phyloP scores from a whole-genome alignment of 2,797 vertebrate genomes.

The Lagocephalus sceleratus region DNA sequence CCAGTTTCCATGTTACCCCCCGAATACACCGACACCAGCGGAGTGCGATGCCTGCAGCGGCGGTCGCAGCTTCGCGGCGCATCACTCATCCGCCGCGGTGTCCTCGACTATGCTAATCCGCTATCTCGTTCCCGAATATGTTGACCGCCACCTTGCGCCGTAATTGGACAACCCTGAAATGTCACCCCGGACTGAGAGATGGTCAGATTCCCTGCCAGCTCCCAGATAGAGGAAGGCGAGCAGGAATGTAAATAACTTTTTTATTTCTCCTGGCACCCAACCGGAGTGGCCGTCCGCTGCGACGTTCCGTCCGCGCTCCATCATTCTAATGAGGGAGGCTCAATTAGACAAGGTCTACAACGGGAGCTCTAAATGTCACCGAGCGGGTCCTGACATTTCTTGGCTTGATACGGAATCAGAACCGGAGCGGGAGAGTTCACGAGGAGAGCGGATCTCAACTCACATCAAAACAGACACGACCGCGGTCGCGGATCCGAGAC shows the following conservation, averaged over 20 bases:
- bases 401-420: slow-evolving; percentile 77
- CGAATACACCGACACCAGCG: background rate
- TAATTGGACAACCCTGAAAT: slow-evolving; percentile 60
- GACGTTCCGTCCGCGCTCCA: slow-evolving; percentile 52
- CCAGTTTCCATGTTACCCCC: no score
- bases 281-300: slow-evolving; percentile 56
- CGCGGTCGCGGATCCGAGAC: slow-evolving; percentile 35
- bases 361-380: slow-evolving; percentile 76
- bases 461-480: slow-evolving; percentile 58
- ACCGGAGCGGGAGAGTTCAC: slow-evolving; percentile 66
- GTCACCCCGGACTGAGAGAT: slow-evolving; percentile 59
- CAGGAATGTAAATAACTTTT: slow-evolving; percentile 58
- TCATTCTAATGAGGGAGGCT: slow-evolving; percentile 77
- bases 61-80: slow-evolving; percentile 22
- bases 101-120: slow-evolving; percentile 46
- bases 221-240: slow-evolving; percentile 8
- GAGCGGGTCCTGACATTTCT: slow-evolving; percentile 78
- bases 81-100: slow-evolving; percentile 51
- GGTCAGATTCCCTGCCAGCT: slow-evolving; percentile 20
- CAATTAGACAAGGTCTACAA: slow-evolving; percentile 78
- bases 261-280: slow-evolving; percentile 23
- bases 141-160: slow-evolving; percentile 53
- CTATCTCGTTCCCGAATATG: slow-evolving; percentile 59
- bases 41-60: slow-evolving; percentile 28
- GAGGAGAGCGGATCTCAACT: slow-evolving; percentile 68